Evolutionary conservation across 2,888 invertebrate species (phyloP).

Genomic region (Calliopum simillimum): DNA sequence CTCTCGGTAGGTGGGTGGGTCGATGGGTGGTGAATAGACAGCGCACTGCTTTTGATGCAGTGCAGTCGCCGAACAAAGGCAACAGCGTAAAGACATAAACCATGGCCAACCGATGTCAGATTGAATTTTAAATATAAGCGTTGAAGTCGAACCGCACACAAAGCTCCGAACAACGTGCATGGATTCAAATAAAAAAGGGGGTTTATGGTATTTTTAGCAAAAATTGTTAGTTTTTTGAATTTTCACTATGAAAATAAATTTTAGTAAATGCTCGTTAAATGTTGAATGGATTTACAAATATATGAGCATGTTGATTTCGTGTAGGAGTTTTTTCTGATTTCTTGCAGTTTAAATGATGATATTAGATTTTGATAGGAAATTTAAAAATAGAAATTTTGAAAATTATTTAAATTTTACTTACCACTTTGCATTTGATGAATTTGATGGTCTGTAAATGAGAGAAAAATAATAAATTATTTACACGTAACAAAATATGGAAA

Average conservation of each 20-base stretch:
- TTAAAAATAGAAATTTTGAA: no score
- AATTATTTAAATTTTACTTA: no score
- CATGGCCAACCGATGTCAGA: conserved; percentile 24
- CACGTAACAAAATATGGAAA: no score
- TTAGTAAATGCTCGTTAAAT: neutral
- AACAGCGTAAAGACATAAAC: conserved; percentile 25
- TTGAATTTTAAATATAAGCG: conserved; percentile 27
- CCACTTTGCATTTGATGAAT: no score
- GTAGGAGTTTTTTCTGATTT: no score
- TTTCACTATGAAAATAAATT: neutral
- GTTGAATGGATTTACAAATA: neutral
- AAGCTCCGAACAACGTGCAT: neutral
- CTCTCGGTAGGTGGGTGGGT: neutral
- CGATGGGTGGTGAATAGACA: neutral
- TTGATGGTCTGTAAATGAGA: no score
- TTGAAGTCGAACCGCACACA: conserved; percentile 5
- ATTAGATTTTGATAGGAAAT: no score
- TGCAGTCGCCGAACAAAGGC: neutral
- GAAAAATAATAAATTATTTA: no score
- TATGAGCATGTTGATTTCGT: neutral
- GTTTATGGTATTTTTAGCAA: no score
- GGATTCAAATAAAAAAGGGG: no score
- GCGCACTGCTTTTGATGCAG: neutral
- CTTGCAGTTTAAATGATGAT: no score
- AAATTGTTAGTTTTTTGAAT: no score